Conservation (phyloP, 2,888 invertebrate species). For the Eumacrocentrus americanus region DNA sequence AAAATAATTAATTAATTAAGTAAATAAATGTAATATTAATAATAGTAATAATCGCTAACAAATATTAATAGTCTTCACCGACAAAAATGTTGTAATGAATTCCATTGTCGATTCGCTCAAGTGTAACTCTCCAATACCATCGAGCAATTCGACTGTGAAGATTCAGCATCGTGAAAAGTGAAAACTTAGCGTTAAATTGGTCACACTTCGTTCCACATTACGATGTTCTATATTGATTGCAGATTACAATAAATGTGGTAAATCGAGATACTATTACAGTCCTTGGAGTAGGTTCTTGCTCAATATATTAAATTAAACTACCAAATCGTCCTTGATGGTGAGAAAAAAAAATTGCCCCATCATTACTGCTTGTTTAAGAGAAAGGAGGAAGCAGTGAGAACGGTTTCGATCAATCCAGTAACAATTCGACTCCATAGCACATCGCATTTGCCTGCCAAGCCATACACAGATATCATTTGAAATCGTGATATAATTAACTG, state of each 20-base stretch:
- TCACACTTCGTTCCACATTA: constrained; percentile 39
- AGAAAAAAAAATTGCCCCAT: too few species aligned
- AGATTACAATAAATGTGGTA: not conserved
- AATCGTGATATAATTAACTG: constrained; percentile 13
- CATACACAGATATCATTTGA: too few species aligned
- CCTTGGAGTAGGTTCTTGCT: not conserved
- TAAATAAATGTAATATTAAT: too few species aligned
- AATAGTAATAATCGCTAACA: too few species aligned
- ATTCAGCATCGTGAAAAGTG: constrained; percentile 43
- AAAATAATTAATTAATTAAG: too few species aligned
- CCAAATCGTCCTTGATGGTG: constrained; percentile 10
- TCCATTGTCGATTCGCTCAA: not conserved
- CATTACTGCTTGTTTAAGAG: constrained; percentile 41
- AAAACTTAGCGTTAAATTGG: constrained; percentile 52
- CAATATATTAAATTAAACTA: constrained; percentile 1
- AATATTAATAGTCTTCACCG: too few species aligned
- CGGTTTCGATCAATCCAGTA: not conserved
- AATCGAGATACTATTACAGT: not conserved
- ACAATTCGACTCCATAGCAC: not conserved
- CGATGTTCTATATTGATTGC: constrained; percentile 11
- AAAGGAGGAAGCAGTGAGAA: constrained; percentile 56
- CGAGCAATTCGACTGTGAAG: constrained; percentile 20
- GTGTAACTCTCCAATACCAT: constrained; percentile 2
- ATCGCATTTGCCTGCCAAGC: not conserved
- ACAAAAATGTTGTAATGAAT: too few species aligned